Evolutionary conservation across 2,797 vertebrate genomes (phyloP), one percentile per base, ranked within the genome.

Genomic region (Gadopsis marmoratus): DNA sequence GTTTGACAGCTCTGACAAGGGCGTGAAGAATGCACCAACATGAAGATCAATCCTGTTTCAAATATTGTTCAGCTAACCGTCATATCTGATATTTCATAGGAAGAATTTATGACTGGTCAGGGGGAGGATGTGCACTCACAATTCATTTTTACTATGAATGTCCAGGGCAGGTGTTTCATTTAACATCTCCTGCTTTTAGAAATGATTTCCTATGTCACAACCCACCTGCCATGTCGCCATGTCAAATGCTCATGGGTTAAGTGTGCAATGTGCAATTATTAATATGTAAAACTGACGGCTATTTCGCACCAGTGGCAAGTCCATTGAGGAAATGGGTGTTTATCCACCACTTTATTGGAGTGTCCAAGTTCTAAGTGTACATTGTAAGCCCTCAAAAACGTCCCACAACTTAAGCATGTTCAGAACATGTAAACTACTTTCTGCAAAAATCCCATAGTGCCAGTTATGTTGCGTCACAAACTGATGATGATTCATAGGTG

Each of bases 1-100:
- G 61, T 90, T 89, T 91, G 93, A 92, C 92, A 92, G 91, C 78
- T 88, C 80, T 93, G 94, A 94, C 93, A 92, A 90, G 80, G 48
- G 19, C 74, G 83, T 94, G 93, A 95, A 70, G 79, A 89, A 94
- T 93, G 88, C 83, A 75, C 71, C 82, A 71, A 88, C 84, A 75
- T 77, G 78, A 67, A 91, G 91, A 95, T 94, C 95, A 94, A 93
- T 95, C 90, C 88, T 61, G 64, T 78, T 91, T 86, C 45, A 48
- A 90, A 83, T 87, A 86, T 90, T 91, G 86, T 87, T 91, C 79
- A 78, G 85, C 86, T 75, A 78, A 86, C 87, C 91, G 93, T 92
- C 93, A 94, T 39, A 79, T 86, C 85, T 93, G 93, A 91, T 93
- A 91, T 95, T 95, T 93, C 71, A 72, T 60, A 68, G 79, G 65